Evolutionary conservation across 2,888 invertebrate species (phyloP), one percentile per base, ranked within the genome.

Genomic region (Pheosia tremula): DNA sequence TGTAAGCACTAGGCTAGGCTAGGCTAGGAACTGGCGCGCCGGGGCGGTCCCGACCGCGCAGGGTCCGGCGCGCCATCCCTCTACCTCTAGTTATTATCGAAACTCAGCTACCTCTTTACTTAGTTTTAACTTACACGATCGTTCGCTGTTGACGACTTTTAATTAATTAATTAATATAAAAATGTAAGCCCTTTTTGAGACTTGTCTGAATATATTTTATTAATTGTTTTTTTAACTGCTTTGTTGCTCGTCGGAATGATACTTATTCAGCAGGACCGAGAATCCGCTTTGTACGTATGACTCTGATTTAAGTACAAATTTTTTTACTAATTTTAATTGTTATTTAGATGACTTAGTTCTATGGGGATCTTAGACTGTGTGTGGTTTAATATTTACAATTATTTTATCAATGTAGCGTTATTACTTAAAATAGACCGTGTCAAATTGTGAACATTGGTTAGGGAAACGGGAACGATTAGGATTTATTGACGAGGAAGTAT

Each of bases 221-320:
- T 77, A 81, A 88, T 91, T 91, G 91, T 91, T 92, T 91, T 24
- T 87, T 80, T 80, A 78, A 67, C 60, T 69, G 77, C 84, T 88
- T 89, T 86, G 90, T 90, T 91, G 85, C 86, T 87, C 82, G 82
- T 85, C 85, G 81, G 81, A 80, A 76, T 73, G 66, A 67, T 76
- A 82, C 76, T 80, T 83, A 78, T 82, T 83, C 80, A 81, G 72
- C 79, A 74, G 78, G 74, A 82, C 81, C 78, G 81, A 81, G 77
- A 77, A 80, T 81, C 78, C 79, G 83, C 87, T 86, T 86, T 83
- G 75, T 82, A 81, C 85, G 85, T 90, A 87, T 83, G 87, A 88
- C 89, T 90, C 89, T 90, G 91, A 92, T 88, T 89, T 90, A 91
- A 93, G 93, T 93, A 93, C 93, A 93, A 93, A 93, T 92, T 91